Evolutionary conservation across 2,113 vertebrate genomes (phyloP).

Genomic region (Ophiodon elongatus): DNA sequence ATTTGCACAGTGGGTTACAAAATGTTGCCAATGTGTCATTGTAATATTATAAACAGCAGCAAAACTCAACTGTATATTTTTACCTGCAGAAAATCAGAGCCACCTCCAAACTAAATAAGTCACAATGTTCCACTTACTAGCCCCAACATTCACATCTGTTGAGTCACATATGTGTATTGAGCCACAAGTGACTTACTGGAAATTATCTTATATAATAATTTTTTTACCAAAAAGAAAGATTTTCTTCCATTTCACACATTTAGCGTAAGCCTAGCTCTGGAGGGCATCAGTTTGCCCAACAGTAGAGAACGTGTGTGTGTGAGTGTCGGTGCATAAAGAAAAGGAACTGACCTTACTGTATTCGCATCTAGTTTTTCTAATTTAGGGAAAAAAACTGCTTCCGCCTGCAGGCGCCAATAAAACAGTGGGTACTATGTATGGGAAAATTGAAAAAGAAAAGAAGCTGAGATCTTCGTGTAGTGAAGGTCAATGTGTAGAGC

Average conservation of each 20-base stretch:
- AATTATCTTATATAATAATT: neutral
- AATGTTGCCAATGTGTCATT: neutral
- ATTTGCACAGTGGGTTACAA: neutral
- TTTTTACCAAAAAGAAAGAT: neutral
- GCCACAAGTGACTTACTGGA: conserved; percentile 15
- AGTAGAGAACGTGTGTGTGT: neutral
- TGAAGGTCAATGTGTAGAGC: conserved; percentile 43
- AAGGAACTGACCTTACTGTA: neutral
- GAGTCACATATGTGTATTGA: neutral
- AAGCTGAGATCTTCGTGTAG: conserved; percentile 37
- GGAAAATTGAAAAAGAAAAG: conserved; percentile 55
- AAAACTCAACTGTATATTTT: neutral
- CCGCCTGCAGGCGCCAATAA: conserved; percentile 46
- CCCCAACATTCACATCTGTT: neutral
- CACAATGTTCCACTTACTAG: neutral
- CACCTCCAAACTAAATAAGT: neutral
- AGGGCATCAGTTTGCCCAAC: neutral
- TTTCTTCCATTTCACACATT: neutral
- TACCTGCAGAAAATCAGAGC: neutral
- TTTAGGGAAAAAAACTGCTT: conserved; percentile 30
- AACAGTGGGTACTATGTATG: conserved; percentile 47
- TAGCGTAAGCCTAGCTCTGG: neutral
- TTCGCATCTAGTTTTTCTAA: conserved; percentile 18
- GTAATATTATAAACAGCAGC: conserved; percentile 4
- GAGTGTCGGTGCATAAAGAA: neutral